phyloP scores from a whole-genome alignment of 2,113 vertebrate species.

The Phylloscopus trochilus region DNA sequence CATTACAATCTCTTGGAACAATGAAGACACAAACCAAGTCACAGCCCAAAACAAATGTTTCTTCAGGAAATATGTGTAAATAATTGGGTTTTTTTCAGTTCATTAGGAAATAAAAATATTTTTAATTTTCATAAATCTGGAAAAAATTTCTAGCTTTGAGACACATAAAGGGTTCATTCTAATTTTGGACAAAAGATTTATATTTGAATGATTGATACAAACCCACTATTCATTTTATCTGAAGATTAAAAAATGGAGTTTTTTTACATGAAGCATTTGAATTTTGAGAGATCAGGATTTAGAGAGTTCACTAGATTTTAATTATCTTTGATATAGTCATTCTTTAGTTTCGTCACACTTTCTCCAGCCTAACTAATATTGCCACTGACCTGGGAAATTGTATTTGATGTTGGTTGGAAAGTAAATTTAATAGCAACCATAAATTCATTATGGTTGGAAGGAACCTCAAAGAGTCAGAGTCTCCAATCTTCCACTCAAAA shows the following conservation, averaged over 20 bases:
- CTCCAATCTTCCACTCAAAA: neutral
- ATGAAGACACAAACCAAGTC: neutral
- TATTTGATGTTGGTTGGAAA: constrained; percentile 34
- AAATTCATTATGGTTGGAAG: neutral
- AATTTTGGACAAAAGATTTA: neutral
- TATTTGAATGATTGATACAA: neutral
- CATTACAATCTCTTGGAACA: neutral
- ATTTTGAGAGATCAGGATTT: neutral
- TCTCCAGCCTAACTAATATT: neutral
- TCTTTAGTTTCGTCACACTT: neutral
- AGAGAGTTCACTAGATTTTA: neutral
- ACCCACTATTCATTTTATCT: neutral
- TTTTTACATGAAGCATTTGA: neutral
- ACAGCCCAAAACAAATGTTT: neutral
- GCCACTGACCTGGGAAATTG: neutral
- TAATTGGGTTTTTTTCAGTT: neutral
- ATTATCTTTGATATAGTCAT: neutral
- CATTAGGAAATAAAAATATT: neutral
- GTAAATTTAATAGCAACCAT: neutral
- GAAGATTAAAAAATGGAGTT: neutral
- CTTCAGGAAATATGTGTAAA: neutral
- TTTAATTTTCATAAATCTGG: neutral
- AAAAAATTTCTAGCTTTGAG: neutral
- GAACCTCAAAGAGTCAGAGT: neutral
- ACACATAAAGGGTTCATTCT: neutral